These are phyloP conservation scores for Tetranychus piercei DNA, from an alignment of 2,888 invertebrate species.

Conservation along the genomic window DNA sequence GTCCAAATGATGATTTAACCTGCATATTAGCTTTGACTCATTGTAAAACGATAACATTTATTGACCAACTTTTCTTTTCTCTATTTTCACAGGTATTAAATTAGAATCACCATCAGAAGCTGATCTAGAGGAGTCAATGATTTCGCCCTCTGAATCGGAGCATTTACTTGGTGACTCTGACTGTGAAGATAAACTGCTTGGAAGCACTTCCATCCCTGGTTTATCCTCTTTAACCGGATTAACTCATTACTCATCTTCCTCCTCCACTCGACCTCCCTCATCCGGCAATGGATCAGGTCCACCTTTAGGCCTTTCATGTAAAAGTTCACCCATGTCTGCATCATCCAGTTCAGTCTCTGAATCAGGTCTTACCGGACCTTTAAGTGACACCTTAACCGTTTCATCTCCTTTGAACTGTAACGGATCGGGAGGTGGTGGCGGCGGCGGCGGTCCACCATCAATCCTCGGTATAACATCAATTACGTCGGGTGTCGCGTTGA, in stretches of 20 bases:
- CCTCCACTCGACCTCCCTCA: neutral
- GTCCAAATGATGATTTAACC: too few species aligned
- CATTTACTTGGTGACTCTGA: slow-evolving; percentile 18
- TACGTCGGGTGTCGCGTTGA: too few species aligned
- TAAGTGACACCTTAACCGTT: slow-evolving; percentile 16
- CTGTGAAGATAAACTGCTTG: slow-evolving; percentile 16
- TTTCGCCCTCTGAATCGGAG: slow-evolving; percentile 21
- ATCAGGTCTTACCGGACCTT: slow-evolving; percentile 24
- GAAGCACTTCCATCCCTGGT: neutral
- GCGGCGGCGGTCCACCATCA: slow-evolving; percentile 10
- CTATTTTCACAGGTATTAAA: neutral
- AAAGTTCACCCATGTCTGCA: slow-evolving; percentile 22
- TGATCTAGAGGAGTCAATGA: slow-evolving; percentile 22
- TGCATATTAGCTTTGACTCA: neutral
- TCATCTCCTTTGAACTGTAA: neutral
- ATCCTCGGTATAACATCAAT: neutral
- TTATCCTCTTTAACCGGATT: slow-evolving; percentile 18
- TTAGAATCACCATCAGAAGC: slow-evolving; percentile 9
- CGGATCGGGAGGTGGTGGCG: slow-evolving; percentile 23
- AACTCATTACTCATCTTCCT: slow-evolving; percentile 12
- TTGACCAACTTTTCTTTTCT: neutral
- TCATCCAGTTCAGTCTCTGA: slow-evolving; percentile 18
- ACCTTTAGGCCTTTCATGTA: slow-evolving; percentile 17
- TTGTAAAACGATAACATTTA: neutral
- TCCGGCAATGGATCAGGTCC: slow-evolving; percentile 13